Evolutionary conservation across 2,113 vertebrate genomes (phyloP), one percentile per base, ranked within the genome.

Genomic region (Silurus glanis): DNA sequence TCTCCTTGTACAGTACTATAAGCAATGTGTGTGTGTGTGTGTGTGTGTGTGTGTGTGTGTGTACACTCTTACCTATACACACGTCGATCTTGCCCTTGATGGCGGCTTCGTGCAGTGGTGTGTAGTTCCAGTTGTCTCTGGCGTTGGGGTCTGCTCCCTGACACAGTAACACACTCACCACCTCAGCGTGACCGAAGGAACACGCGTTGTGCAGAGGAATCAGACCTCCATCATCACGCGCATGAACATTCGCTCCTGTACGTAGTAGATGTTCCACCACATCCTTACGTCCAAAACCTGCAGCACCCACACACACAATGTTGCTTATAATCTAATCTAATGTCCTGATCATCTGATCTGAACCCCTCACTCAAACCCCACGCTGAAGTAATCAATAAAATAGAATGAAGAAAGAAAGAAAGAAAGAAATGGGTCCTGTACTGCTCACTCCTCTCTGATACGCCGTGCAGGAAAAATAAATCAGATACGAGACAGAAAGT

Each of bases 51-150:
- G 45, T 66, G 45, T 82, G 61, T 4, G 64, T 13, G 2, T 9
- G 80, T 61, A 37, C 37, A 37, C 37, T 14, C 96, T 96, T 91
- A 99, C 98, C 98, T 82, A 99, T 99, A 88, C 98, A 99, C 75
- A 99, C 98, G 74, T 99, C 98, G 62, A 99, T 99, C 89, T 99
- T 99, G 82, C 98, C 98, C 94, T 99, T 99, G 91, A 99, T 99
- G 88, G 97, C 97, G 53, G 98, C 98, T 90, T 99, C 98, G 4
- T 99, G 98, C 88, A 99, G 90, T 9, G 98, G 98, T 2, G 98
- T 99, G 92, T 99, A 99, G 94, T 99, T 99, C 98, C 98, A 99
- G 90, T 99, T 99, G 90, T 99, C 98, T 88, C 98, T 95, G 81
- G 98, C 97, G 0, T 99, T 99, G 37, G 98, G 97, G 91, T 99